Conservation (phyloP, 2,113 vertebrate genomes). For the Lutjanus erythropterus region DNA sequence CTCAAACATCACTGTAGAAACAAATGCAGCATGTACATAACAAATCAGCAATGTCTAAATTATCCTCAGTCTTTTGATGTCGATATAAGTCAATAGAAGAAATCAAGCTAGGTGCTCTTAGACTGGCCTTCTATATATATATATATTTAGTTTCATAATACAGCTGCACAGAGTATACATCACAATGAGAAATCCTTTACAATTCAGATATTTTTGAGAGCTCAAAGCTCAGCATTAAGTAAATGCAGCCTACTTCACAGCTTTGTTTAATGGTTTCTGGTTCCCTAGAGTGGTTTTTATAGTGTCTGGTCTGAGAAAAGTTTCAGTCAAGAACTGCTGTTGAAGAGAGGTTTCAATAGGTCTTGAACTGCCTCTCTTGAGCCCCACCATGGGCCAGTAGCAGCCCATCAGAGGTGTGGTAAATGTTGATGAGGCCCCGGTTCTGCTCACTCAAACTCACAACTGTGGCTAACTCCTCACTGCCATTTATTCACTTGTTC, state of each 20-base stretch:
- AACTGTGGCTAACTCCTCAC: background rate
- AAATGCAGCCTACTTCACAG: background rate
- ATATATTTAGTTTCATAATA: slow-evolving; percentile 1
- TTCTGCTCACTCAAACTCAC: background rate
- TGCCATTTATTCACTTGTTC: background rate
- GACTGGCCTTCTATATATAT: too few species aligned
- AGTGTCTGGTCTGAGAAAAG: background rate
- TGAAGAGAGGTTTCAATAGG: background rate
- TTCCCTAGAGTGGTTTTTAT: background rate
- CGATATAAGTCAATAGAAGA: too few species aligned
- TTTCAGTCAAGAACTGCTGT: background rate
- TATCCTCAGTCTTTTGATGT: too few species aligned
- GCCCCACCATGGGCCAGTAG: background rate
- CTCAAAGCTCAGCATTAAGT: slow-evolving; percentile 3
- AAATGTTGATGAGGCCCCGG: background rate
- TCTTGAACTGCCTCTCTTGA: background rate
- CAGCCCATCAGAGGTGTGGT: background rate
- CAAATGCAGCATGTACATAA: too few species aligned
- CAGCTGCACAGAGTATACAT: background rate
- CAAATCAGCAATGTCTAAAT: too few species aligned
- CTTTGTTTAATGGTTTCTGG: background rate
- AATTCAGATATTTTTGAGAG: slow-evolving; percentile 1
- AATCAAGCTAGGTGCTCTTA: too few species aligned
- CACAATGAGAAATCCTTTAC: background rate
- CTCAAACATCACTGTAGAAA: too few species aligned